Evolutionary conservation across 2,113 vertebrate genomes (phyloP), one percentile per base, ranked within the genome.

Genomic region (Tachysurus fulvidraco): DNA sequence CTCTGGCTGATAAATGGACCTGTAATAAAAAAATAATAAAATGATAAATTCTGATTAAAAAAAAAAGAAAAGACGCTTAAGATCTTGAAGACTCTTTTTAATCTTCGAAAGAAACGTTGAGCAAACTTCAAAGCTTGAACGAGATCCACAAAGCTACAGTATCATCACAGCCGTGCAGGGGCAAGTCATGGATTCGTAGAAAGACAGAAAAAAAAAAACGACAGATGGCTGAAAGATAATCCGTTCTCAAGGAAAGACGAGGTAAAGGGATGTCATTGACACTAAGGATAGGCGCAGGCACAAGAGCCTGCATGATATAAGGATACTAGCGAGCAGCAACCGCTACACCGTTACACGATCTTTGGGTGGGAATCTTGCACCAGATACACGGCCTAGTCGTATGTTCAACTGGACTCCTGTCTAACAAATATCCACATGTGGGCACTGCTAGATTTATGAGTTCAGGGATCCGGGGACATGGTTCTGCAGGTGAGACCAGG

Each of bases 151-250:
- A 59, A 80, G 8, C n/a, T 10, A 5, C 78, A 59, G 41, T 59
- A 3, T 16, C 16, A 80, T 21, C 54, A 59, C 78, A 59, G 36
- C 54, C 17, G 25, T 44, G 41, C 55, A 41, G 54, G 21, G 30
- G 55, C 28, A 59, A 36, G 55, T 60, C 55, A 13, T 21, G 11
- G 30, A 81, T 60, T 23, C 55, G 19, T 54, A 78, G n/a, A 16
- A 5, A 8, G 7, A n/a, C n/a, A n/a, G n/a, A n/a, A 74, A 76
- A 7, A 78, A 54, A 23, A 52, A 52, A 30, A 16, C 2, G 23
- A 76, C 73, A 78, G 74, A 78, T 54, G 74, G 50, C 74, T 28
- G n/a, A 14, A 17, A 78, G n/a, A 17, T 81, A 41, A 81, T 81
- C 78, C 19, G 30, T 25, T 60, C 78, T 60, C 55, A 59, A 41